Evolutionary conservation across 2,113 vertebrate genomes (phyloP), one percentile per base, ranked within the genome.

Genomic region (rabbit (Oryctolagus cuniculus)): DNA sequence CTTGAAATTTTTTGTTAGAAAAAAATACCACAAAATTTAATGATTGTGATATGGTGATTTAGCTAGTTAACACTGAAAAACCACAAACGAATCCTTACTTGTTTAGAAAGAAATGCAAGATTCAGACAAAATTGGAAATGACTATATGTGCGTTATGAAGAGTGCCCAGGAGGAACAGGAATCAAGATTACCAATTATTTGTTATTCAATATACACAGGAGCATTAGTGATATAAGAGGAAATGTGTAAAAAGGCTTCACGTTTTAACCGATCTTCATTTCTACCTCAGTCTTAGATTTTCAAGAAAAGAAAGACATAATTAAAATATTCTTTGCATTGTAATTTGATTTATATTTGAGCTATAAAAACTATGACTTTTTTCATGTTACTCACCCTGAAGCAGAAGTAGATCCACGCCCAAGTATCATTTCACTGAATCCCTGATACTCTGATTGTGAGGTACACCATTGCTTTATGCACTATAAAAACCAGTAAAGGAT

Each of bases 111-210:
- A 87, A 87, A 70, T 74, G 9, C 6, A 55, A 49, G 77, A 77
- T 36, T 93, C 34, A 91, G 67, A 80, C 58, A 87, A 79, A 94
- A 93, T 36, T 93, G 31, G 21, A 91, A 69, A 53, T 55, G 29
- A n/a, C 2, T 44, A 3, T 13, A 84, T 84, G 17, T 69, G 38
- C 22, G 61, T 90, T 92, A 81, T 78, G 73, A 82, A 85, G 55
- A 21, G 2, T 74, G 0, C 25, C 19, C 10, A 63, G 17, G 67
- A 87, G 22, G 25, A 90, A 27, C 31, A 34, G 78, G 34, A 89
- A 61, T 51, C 55, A 73, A 92, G 21, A 5, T 64, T 36, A 69
- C 8, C 61, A 55, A 12, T 64, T 58, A 87, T 58, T 19, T 58
- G 6, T 63, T 89, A 77, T 15, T 75, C 58, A 77, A 73, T 10